phyloP scores from a whole-genome alignment of 1,140 invertebrate genomes.

The Drosophila quadrilineata region DNA sequence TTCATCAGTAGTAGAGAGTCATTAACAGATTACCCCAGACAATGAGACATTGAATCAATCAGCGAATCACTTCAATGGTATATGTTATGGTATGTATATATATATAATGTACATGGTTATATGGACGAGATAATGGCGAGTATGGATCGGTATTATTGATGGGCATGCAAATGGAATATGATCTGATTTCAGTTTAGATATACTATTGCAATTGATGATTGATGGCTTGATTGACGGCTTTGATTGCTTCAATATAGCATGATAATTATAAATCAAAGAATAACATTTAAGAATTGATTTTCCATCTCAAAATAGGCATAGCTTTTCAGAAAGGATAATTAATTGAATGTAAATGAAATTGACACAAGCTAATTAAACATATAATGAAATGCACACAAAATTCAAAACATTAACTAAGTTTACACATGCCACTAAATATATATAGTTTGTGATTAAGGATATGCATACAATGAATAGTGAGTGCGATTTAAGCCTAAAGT shows the following conservation, averaged over 20 bases:
- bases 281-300: no score
- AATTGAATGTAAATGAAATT: no score
- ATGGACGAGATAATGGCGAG: not conserved
- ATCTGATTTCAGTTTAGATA: not conserved
- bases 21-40: constrained; percentile 33
- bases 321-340: no score
- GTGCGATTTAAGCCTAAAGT: not conserved
- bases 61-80: constrained; percentile 18
- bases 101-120: constrained; percentile 21
- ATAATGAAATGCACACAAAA: no score
- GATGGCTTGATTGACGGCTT: no score
- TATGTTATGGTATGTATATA: constrained; percentile 11
- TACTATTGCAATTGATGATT: no score
- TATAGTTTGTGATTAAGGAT: not conserved
- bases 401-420: no score
- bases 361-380: no score
- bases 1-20: constrained; percentile 10
- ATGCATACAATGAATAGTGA: not conserved
- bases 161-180: constrained; percentile 28
- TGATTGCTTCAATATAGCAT: no score
- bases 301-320: no score
- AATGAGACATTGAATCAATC: constrained; percentile 8
- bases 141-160: constrained; percentile 1
- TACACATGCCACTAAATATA: no score
- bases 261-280: no score